These are phyloP conservation scores for Parnassius apollo DNA, from an alignment of 2,888 invertebrate species.

Conservation along the genomic window DNA sequence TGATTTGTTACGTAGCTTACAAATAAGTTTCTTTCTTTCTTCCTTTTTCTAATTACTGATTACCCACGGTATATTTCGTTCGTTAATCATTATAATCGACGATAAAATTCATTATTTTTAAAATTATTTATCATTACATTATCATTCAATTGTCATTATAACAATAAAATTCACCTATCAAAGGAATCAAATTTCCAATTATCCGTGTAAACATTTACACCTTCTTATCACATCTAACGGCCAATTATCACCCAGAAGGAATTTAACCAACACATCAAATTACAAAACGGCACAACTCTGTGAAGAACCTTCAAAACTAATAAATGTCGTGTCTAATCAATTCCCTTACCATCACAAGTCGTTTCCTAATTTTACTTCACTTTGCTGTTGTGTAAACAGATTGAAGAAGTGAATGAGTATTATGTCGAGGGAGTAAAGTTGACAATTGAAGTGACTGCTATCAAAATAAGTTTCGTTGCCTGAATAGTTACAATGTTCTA, in stretches of 20 bases:
- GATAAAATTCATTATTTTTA: too few species aligned
- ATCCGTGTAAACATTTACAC: too few species aligned
- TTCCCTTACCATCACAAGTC: conserved; percentile 51
- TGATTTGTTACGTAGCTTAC: too few species aligned
- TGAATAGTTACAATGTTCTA: background rate
- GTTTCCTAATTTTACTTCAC: conserved; percentile 22
- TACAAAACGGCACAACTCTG: conserved; percentile 10
- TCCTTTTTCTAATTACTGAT: too few species aligned
- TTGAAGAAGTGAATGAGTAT: background rate
- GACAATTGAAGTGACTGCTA: background rate
- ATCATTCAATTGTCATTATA: too few species aligned
- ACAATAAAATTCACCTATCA: too few species aligned
- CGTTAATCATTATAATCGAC: too few species aligned
- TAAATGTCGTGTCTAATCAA: conserved; percentile 52
- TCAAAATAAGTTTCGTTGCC: background rate
- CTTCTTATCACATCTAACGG: background rate
- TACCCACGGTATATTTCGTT: too few species aligned
- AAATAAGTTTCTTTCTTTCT: too few species aligned
- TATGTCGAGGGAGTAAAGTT: conserved; percentile 2
- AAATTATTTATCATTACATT: too few species aligned
- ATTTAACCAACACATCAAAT: background rate
- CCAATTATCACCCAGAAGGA: conserved; percentile 13
- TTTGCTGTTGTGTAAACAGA: conserved; percentile 1
- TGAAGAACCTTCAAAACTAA: conserved; percentile 22
- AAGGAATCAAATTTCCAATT: too few species aligned